These are phyloP conservation scores for Chironomus riparius DNA, from an alignment of 2,888 invertebrate genomes.

Conservation along the genomic window DNA sequence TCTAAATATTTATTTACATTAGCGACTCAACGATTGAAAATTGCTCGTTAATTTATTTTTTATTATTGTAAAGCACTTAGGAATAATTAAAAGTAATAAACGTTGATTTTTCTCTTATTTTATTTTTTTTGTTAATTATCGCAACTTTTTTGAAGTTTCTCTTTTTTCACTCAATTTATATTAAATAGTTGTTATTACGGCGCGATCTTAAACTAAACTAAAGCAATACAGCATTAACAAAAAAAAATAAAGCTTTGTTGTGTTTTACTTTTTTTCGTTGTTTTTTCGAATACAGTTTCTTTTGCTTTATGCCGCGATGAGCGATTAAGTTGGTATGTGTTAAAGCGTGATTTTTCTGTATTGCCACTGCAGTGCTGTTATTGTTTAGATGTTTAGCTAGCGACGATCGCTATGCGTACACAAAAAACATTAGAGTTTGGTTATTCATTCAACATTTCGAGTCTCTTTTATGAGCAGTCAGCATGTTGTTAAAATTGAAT, in stretches of 20 bases:
- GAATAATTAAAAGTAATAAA: neutral
- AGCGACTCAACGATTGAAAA: neutral
- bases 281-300: neutral
- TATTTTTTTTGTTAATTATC: neutral
- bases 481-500: no score
- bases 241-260: constrained; percentile 17
- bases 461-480: no score
- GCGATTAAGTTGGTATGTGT: constrained; percentile 3
- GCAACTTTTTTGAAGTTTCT: neutral
- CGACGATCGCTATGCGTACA: neutral
- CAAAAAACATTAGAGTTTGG: neutral
- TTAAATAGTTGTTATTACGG: constrained; percentile 14
- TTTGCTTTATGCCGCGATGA: neutral
- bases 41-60: neutral
- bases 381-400: neutral
- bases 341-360: neutral
- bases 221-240: neutral
- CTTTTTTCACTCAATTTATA: neutral
- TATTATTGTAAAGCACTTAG: neutral
- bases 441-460: no score
- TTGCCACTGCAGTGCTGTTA: neutral
- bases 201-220: constrained; percentile 25
- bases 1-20: neutral
- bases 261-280: constrained; percentile 2
- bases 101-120: neutral